Evolutionary conservation across 1,140 invertebrate genomes (phyloP), one percentile per base, ranked within the genome.

Genomic region (Lepidostoma basale): DNA sequence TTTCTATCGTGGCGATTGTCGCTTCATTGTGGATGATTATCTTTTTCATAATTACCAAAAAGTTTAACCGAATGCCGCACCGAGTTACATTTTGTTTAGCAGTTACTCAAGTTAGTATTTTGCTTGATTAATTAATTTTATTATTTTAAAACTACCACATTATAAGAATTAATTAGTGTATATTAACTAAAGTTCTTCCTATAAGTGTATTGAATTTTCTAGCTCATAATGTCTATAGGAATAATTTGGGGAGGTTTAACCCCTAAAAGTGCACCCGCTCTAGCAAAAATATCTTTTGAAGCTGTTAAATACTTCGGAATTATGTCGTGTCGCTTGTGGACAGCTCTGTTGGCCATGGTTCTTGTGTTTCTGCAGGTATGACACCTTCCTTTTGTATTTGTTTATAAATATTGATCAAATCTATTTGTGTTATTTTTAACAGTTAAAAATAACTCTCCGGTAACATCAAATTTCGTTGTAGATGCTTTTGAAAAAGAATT

Each of bases 1-100:
- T 95, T 16, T 93, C 92, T 69, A 88, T 95, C 28, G 83, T 92
- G 3, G 89, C 92, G 8, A 78, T 90, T 1, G 77, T 92, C 10
- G 90, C 90, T 62, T 89, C 88, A 69, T 76, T 91, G 9, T 96
- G 93, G 92, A 85, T 96, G 23, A 66, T 96, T 0, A 77, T 89
- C 1, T 86, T 95, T 8, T 90, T 97, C 74, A 78, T 89, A n/a
- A 78, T 89, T 3, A 91, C 89, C 0, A 90, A 90, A 74, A 90
- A 90, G 69, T 91, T 90, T 73, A 89, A 86, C 67, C 87, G 88
- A 68, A 84, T 95, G 74, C 94, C 94, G 12, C 95, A 97, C 78
- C 86, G 87, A 69, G 88, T 95, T 60, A 95, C 94, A 0, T 78
- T 91, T 18, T 92, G 87, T 74, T 81, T 96, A 20, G 82, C 93